Evolutionary conservation across 2,888 invertebrate genomes (phyloP).

Genomic region (Iselma pallidipennis): DNA sequence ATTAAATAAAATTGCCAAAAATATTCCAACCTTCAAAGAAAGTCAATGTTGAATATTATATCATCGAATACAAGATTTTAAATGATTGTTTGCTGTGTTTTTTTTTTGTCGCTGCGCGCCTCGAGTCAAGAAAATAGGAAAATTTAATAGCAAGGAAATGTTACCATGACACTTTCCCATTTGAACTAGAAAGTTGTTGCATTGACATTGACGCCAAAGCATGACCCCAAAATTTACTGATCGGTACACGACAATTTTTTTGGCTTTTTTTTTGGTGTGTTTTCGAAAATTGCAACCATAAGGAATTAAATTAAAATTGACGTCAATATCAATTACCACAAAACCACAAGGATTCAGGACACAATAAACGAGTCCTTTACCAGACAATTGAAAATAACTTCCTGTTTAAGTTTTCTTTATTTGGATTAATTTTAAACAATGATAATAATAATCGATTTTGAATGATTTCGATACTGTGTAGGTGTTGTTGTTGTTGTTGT

Average conservation of each 20-base stretch:
- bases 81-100: background rate
- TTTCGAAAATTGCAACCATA: too few relatives aligned
- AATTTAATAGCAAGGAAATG: background rate
- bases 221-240: constrained; percentile 11
- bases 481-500: background rate
- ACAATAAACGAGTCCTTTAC: background rate
- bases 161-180: constrained; percentile 12
- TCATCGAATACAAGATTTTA: constrained; percentile 23
- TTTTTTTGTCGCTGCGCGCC: too few relatives aligned
- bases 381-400: background rate
- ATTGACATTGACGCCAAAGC: constrained; percentile 12
- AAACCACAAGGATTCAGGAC: background rate
- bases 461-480: too few relatives aligned
- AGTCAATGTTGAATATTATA: constrained; percentile 33
- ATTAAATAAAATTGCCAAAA: constrained; percentile 3
- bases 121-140: background rate
- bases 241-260: background rate
- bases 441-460: too few relatives aligned
- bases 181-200: constrained; percentile 12
- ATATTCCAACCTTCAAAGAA: constrained; percentile 24
- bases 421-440: background rate
- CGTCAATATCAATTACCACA: background rate
- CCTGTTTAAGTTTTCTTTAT: background rate
- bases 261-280: background rate
- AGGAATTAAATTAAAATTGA: background rate